Percentiles rank a stretch among this genome's conserved stretches.
These are phyloP conservation scores for Volucella inflata DNA, from an alignment of 2,888 invertebrate species.

Conservation along the genomic window DNA sequence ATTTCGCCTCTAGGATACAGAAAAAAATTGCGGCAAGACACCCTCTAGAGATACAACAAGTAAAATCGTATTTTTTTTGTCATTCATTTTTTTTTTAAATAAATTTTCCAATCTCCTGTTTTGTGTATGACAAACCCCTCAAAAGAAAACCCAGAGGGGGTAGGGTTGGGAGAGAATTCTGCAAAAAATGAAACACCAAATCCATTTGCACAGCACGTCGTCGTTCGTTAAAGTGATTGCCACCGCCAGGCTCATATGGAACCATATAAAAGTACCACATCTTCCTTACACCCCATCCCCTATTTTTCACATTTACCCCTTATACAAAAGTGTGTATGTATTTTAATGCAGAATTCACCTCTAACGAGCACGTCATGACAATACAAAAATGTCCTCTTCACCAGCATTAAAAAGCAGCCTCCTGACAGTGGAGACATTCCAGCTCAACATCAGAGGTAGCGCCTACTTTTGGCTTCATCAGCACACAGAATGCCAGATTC, in stretches of 20 bases:
- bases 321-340: neutral
- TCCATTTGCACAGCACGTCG: slow-evolving; percentile 74
- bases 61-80: neutral
- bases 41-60: slow-evolving; percentile 25
- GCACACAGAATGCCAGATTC: neutral
- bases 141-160: neutral
- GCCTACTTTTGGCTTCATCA: slow-evolving; percentile 28
- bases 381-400: slow-evolving; percentile 41
- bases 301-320: neutral
- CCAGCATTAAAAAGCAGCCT: slow-evolving; percentile 62
- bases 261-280: slow-evolving; percentile 16
- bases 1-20: slow-evolving; percentile 15
- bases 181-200: slow-evolving; percentile 49
- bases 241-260: slow-evolving; percentile 55
- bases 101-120: slow-evolving; percentile 74
- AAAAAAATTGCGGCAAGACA: neutral
- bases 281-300: neutral
- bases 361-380: slow-evolving; percentile 75
- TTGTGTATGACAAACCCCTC: slow-evolving; percentile 54
- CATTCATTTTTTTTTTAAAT: slow-evolving; percentile 22
- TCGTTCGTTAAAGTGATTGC: slow-evolving; percentile 72
- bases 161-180: neutral
- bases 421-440: slow-evolving; percentile 48
- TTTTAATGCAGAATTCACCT: slow-evolving; percentile 65
- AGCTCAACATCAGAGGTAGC: slow-evolving; percentile 16